phyloP scores from a whole-genome alignment of 1,140 invertebrate species.

The Cyphomyrmex costatus region DNA sequence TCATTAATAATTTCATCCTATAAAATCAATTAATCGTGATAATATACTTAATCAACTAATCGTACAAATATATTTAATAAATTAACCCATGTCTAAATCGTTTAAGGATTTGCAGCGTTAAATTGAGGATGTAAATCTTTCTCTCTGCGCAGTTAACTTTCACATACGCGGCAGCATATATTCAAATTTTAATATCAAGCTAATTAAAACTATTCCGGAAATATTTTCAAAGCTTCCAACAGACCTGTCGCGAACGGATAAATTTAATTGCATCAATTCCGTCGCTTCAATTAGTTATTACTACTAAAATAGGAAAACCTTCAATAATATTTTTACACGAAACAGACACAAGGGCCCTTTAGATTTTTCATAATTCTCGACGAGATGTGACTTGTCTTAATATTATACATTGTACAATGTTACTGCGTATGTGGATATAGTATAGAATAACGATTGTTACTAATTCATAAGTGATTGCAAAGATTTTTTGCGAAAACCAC shows the following conservation, averaged over 20 bases:
- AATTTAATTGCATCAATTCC: background rate
- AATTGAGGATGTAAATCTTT: conserved; percentile 54
- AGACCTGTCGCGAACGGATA: background rate
- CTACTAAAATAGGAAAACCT: background rate
- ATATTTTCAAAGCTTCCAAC: background rate
- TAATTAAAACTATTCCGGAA: background rate
- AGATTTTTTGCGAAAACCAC: background rate
- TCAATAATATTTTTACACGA: conserved; percentile 5
- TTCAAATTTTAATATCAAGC: conserved; percentile 14
- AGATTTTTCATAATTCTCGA: background rate
- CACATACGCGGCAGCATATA: conserved; percentile 22
- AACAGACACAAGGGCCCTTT: background rate
- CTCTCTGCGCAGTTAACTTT: background rate
- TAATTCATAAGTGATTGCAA: conserved; percentile 16
- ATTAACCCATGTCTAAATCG: background rate
- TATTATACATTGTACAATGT: conserved; percentile 29
- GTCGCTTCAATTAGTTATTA: background rate
- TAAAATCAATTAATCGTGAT: background rate
- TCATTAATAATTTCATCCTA: background rate
- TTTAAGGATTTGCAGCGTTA: background rate
- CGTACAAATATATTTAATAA: background rate
- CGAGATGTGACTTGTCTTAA: background rate
- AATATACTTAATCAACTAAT: background rate
- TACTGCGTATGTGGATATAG: conserved; percentile 4
- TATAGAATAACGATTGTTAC: conserved; percentile 16